A percentile compares a stretch with the other conserved stretches of the same genome.
phyloP scores from a whole-genome alignment of 2,113 vertebrate genomes.

The Lethenteron camtschaticum region DNA sequence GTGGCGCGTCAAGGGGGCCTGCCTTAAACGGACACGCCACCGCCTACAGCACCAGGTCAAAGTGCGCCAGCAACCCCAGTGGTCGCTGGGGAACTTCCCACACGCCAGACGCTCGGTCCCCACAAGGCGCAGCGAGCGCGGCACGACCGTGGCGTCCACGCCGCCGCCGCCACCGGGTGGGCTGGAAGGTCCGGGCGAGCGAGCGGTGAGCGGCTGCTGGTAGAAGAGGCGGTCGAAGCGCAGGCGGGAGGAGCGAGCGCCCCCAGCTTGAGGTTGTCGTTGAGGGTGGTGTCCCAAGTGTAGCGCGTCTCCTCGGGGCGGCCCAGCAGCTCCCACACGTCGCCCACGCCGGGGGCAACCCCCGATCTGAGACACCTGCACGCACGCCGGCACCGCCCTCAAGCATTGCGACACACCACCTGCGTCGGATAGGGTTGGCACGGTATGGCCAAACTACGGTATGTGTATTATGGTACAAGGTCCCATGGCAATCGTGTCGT shows the following conservation, averaged over 20 bases:
- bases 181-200: not conserved
- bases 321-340: slow-evolving; percentile 64
- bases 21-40: no score
- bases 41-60: no score
- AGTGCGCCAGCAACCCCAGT: slow-evolving; percentile 48
- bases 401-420: no score
- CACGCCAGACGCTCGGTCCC: slow-evolving; percentile 77
- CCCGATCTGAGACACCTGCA: slow-evolving; percentile 44
- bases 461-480: no score
- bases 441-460: no score
- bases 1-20: no score
- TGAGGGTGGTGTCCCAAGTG: slow-evolving; percentile 71
- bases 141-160: slow-evolving; percentile 17
- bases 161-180: slow-evolving; percentile 10
- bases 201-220: slow-evolving; percentile 20
- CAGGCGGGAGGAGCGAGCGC: slow-evolving; percentile 24
- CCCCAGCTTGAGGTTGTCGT: slow-evolving; percentile 31
- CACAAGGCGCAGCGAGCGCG: slow-evolving; percentile 49
- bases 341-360: slow-evolving; percentile 33
- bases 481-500: no score
- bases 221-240: slow-evolving; percentile 68
- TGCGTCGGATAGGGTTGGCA: no score
- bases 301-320: slow-evolving; percentile 58
- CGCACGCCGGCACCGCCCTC: not conserved
- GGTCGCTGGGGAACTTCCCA: slow-evolving; percentile 63